Base-by-base conservation (phyloP, 1,140 invertebrate species). In the Aethina tumida region DNA sequence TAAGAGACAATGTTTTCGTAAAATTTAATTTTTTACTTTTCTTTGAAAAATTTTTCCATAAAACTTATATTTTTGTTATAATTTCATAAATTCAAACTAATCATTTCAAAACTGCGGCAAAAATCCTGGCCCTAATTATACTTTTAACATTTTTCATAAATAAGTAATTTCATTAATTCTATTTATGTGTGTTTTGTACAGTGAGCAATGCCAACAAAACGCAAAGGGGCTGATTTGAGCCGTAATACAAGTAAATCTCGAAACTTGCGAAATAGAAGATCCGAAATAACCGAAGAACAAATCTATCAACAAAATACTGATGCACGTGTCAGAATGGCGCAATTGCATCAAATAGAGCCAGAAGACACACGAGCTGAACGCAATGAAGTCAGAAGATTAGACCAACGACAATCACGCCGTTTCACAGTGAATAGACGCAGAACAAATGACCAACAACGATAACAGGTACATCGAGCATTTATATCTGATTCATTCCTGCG, bases 401-500 rank as follows among this genome's bases (percentile, higher is more conserved):
- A 49, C 42, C 47, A 26, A 43, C 0, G 39, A 49, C 0, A 49
- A 49, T 19, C 43, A 25, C 42, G 45, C 39, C 25, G 43, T 2
- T 49, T 49, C 44, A 30, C 12, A 43, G 47, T 47, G 7, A 41
- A 36, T n/a, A 48, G 26, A 44, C 41, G 41, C 13, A 48, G 50
- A 58, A 36, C 25, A 56, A 51, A 22, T 50, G 50, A 58, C 30
- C 53, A 50, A 56, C 49, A 58, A 49, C 53, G 50, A 36, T 53
- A 59, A 49, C 49, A 42, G 34, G 53, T 42, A 45, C 51, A 52
- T 45, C 54, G 56, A 49, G 44, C 43, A 60, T 55, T 58, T 55
- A 54, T 36, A 54, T 47, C 47, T 45, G 39, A 52, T 53, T 61
- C 55, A 56, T 60, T 59, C 22, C 36, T 57, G 39, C 54, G 50